Conservation (phyloP, 2,888 invertebrate genomes). For the Plebejus anna region DNA sequence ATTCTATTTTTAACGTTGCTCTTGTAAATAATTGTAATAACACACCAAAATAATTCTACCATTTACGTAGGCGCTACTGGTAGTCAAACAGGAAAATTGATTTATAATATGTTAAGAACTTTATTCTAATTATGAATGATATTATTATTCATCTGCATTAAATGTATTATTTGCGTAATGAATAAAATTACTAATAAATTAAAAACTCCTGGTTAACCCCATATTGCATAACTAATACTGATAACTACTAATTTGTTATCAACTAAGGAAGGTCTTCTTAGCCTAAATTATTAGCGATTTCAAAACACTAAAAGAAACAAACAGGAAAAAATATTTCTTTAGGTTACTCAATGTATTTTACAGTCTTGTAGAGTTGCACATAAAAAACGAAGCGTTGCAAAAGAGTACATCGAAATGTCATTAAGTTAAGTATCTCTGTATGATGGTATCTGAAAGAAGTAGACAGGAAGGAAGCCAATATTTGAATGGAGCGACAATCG, state of each 20-base stretch:
- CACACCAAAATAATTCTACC: neutral
- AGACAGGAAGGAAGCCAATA: conserved; percentile 64
- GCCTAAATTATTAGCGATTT: neutral
- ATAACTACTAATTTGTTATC: neutral
- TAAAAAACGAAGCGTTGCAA: conserved; percentile 26
- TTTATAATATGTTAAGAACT: neutral
- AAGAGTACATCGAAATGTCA: conserved; percentile 42
- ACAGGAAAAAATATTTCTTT: neutral
- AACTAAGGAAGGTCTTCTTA: neutral
- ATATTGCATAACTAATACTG: neutral
- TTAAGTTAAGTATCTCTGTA: conserved; percentile 41
- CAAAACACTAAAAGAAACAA: neutral
- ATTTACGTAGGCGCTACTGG: neutral
- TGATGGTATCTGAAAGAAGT: conserved; percentile 44
- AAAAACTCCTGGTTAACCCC: neutral
- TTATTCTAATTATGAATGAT: neutral
- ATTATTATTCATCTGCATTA: neutral
- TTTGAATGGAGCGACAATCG: conserved; percentile 57
- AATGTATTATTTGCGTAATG: neutral
- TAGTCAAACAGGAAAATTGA: neutral
- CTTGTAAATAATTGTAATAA: neutral
- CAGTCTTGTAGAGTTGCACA: neutral
- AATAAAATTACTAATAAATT: neutral
- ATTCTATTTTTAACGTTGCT: neutral
- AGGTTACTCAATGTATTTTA: neutral